These are phyloP conservation scores for Arctocebus calabarensis DNA, from an alignment of 2,797 vertebrate genomes.

Conservation along the genomic window DNA sequence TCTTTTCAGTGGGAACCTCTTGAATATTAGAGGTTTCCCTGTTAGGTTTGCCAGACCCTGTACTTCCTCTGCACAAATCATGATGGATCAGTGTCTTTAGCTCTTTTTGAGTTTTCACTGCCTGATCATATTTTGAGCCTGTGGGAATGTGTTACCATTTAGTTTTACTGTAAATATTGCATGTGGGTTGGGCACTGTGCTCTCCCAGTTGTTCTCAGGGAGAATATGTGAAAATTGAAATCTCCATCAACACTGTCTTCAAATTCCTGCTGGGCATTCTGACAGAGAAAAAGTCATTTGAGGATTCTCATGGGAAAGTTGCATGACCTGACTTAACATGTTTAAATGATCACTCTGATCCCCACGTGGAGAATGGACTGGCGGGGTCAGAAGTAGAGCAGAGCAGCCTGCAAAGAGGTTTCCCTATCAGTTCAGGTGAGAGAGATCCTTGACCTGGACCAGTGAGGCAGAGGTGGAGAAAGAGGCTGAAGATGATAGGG, in stretches of 20 bases:
- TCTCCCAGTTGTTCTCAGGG: not conserved
- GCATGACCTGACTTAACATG: not conserved
- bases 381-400: accelerated
- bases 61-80: not conserved
- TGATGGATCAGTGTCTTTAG: not conserved
- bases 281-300: not conserved
- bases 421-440: not conserved
- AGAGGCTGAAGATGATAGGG: not conserved
- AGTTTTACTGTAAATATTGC: not conserved
- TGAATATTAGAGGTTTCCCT: not conserved
- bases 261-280: not conserved
- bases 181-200: not conserved
- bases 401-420: not conserved
- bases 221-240: constrained; percentile 4
- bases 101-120: not conserved
- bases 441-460: not conserved
- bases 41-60: not conserved
- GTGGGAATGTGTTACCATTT: not conserved
- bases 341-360: not conserved
- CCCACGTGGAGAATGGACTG: not conserved
- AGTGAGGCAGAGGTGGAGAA: not conserved
- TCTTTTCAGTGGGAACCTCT: not conserved
- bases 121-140: not conserved
- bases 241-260: not conserved
- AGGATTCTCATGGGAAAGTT: not conserved